Evolutionary conservation across 2,797 vertebrate genomes (phyloP).

Genomic region (Chaetophractus vellerosus): DNA sequence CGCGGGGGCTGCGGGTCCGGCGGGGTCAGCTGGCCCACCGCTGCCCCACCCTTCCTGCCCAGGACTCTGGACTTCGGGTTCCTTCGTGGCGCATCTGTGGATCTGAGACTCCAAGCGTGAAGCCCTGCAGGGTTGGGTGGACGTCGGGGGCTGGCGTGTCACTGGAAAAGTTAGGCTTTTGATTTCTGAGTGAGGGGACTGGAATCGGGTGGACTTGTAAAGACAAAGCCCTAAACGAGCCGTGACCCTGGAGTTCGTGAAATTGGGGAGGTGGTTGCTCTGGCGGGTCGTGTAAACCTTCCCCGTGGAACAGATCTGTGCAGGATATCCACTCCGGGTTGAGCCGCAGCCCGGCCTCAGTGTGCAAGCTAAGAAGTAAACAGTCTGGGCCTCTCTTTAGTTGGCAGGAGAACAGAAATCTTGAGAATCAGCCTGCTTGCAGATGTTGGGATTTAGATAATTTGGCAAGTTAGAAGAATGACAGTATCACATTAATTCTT

Average conservation of each 20-base stretch:
- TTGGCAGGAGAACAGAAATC: constrained; percentile 65
- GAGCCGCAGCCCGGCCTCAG: neutral
- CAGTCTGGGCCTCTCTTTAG: neutral
- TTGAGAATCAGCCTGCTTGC: constrained; percentile 66
- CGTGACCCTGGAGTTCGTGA: neutral
- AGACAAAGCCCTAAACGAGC: neutral
- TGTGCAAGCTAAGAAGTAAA: neutral
- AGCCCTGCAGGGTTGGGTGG: neutral
- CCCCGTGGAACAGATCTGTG: constrained; percentile 24
- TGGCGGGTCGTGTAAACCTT: neutral
- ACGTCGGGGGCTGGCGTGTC: neutral
- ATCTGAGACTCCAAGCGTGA: neutral
- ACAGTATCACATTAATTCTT: neutral
- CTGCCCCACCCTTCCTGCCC: neutral
- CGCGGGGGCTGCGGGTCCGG: neutral
- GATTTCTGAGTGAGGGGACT: neutral
- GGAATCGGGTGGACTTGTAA: neutral
- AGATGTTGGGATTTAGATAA: constrained; percentile 67
- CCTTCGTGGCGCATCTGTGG: neutral
- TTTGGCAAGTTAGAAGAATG: constrained; percentile 61
- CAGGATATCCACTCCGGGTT: neutral
- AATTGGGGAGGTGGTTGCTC: neutral
- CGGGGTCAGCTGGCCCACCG: neutral
- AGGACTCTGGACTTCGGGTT: neutral
- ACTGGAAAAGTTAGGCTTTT: neutral